Base-by-base conservation (phyloP, 2,113 vertebrate genomes). In the Rhinoderma darwinii region DNA sequence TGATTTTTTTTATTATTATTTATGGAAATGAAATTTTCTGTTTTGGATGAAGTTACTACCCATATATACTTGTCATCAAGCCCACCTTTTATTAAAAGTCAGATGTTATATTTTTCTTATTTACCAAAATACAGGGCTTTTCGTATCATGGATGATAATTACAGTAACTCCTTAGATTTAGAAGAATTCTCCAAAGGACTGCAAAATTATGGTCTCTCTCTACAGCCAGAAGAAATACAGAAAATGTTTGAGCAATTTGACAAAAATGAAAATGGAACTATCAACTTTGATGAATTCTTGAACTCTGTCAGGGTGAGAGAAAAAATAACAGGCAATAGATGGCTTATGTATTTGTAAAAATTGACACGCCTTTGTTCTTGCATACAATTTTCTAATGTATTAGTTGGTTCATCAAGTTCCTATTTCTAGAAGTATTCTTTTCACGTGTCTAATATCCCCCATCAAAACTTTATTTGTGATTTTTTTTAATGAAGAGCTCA, bases 261-360 rank as follows among this genome's bases (percentile, higher is more conserved):
- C 85, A 92, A 89, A 0, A 92, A 95, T 0, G 83, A 90, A 82
- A 93, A 90, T 0, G 93, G 93, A 10, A 90, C 87, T 0, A 84
- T 95, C 41, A 92, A 95, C 88, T 93, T 96, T 76, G 88, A 91
- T 1, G 94, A 95, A 87, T 94, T 96, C 86, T 90, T 95, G 72
- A 86, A 88, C 73, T 92, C 91, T 0, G 77, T 96, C 44, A 84
- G 92, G 90, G 94, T 96, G 50, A 92, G 50, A 92, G 91, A 47
- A 32, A 20, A 43, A 30, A 51, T 17, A 15, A 25, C 37, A 25
- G 56, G 9, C n/a, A 12, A 27, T n/a, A 61, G 7, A 50, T 56
- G 3, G 54, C 25, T 61, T n/a, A 66, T 32, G 12, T 66, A 37
- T 37, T 35, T 68, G 11, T 37, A 37, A 14, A 20, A 1, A 37